phyloP scores from a whole-genome alignment of 2,797 vertebrate genomes.

The Peromyscus eremicus region DNA sequence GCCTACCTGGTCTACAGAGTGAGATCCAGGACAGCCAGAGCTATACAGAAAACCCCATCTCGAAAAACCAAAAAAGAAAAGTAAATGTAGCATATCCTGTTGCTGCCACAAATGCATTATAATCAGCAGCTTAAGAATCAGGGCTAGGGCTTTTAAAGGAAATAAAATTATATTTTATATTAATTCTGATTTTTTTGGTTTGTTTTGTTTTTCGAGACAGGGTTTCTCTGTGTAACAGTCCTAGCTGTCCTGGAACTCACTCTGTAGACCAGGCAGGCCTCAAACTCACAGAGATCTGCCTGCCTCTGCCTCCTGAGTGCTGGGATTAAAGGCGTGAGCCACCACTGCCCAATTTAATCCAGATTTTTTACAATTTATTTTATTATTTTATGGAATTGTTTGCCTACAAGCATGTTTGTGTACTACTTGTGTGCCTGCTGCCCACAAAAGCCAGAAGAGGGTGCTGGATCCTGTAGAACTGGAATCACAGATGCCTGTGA shows the following conservation, averaged over 20 bases:
- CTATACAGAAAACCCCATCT: not conserved
- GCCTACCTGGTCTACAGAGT: not conserved
- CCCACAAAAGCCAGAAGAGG: not conserved
- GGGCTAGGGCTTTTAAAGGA: not conserved
- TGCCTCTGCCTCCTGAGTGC: too few species aligned
- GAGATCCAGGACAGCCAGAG: not conserved
- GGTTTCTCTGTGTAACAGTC: too few species aligned
- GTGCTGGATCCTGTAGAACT: not conserved
- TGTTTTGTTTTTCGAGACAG: too few species aligned
- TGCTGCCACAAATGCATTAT: not conserved
- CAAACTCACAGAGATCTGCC: too few species aligned
- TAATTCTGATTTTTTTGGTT: not conserved
- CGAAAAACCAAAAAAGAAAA: not conserved
- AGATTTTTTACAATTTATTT: not conserved
- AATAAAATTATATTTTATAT: slow-evolving; percentile 12
- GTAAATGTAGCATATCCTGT: not conserved
- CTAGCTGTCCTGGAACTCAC: too few species aligned
- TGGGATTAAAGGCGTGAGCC: too few species aligned
- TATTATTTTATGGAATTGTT: not conserved
- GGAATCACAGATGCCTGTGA: not conserved
- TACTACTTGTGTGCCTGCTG: not conserved
- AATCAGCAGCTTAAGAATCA: not conserved
- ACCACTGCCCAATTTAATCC: too few species aligned
- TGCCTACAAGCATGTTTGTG: not conserved
- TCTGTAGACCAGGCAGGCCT: too few species aligned